phyloP scores from a whole-genome alignment of 2,797 vertebrate species.

The Artibeus jamaicensis region DNA sequence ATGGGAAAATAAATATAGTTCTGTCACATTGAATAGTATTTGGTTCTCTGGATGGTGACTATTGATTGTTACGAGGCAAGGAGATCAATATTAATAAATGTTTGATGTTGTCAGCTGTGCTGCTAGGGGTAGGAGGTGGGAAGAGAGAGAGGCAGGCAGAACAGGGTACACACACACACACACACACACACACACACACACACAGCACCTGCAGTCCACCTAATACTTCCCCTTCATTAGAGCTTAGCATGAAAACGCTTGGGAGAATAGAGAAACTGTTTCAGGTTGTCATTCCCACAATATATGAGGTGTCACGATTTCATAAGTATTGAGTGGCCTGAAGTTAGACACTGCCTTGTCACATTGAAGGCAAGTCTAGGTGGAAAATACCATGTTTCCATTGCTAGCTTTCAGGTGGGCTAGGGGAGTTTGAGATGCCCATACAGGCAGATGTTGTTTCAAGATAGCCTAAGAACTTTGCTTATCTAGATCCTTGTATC shows the following conservation, averaged over 20 bases:
- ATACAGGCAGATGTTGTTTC: background rate
- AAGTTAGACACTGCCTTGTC: constrained; percentile 38
- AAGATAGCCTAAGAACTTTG: constrained; percentile 10
- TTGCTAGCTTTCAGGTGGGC: background rate
- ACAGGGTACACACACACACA: background rate
- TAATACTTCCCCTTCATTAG: constrained; percentile 26
- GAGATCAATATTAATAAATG: constrained; percentile 68
- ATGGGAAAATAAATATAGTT: constrained; percentile 53
- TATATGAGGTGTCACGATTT: constrained; percentile 53
- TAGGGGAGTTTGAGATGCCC: background rate
- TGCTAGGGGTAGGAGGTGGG: background rate
- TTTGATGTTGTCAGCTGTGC: constrained; percentile 50
- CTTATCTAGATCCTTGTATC: constrained; percentile 20
- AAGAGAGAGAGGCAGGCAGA: background rate
- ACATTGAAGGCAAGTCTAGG: background rate
- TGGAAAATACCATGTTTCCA: background rate
- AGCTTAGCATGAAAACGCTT: constrained; percentile 53
- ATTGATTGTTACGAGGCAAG: constrained; percentile 58
- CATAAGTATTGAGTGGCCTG: background rate
- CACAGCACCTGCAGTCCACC: background rate
- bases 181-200: background rate
- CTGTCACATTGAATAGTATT: constrained; percentile 39
- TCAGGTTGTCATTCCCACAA: constrained; percentile 35
- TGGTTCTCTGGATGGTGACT: constrained; percentile 41
- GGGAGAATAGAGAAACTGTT: background rate